Conservation (phyloP, 2,113 vertebrate species). For the Oryzias curvinotus region DNA sequence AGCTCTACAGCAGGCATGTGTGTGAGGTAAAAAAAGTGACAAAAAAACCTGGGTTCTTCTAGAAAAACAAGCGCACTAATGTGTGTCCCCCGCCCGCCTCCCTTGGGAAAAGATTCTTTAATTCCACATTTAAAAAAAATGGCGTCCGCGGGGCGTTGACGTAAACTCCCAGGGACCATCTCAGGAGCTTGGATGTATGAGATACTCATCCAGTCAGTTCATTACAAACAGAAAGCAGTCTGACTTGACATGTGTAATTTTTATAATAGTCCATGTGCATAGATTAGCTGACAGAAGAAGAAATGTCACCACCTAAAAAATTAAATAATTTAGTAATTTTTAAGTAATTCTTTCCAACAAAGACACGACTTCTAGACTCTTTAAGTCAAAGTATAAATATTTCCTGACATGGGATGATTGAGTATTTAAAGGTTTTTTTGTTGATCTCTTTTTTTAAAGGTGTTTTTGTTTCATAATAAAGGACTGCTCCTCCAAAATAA, state of each 20-base stretch:
- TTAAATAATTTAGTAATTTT: no score
- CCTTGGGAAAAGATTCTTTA: slow-evolving; percentile 53
- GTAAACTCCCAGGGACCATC: slow-evolving; percentile 6
- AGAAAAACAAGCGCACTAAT: slow-evolving; percentile 49
- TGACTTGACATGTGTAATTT: background rate
- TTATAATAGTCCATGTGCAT: background rate
- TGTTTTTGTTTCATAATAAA: no score
- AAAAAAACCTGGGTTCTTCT: slow-evolving; percentile 60
- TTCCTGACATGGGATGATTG: no score
- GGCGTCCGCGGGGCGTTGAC: slow-evolving; percentile 54
- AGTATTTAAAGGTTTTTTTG: no score
- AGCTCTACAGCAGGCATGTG: slow-evolving; percentile 52
- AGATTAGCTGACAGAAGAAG: background rate
- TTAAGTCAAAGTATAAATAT: no score
- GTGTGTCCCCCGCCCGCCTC: slow-evolving; percentile 39
- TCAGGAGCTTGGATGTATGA: background rate
- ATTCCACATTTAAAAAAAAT: slow-evolving; percentile 44
- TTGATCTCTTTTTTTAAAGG: no score
- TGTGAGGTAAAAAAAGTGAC: slow-evolving; percentile 67
- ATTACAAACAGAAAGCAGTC: background rate
- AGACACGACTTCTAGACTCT: no score
- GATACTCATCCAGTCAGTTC: background rate
- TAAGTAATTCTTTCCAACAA: no score
- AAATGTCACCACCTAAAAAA: no score
- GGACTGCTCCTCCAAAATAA: background rate